Conservation (phyloP, 2,888 invertebrate species). For the Cryptus armator region DNA sequence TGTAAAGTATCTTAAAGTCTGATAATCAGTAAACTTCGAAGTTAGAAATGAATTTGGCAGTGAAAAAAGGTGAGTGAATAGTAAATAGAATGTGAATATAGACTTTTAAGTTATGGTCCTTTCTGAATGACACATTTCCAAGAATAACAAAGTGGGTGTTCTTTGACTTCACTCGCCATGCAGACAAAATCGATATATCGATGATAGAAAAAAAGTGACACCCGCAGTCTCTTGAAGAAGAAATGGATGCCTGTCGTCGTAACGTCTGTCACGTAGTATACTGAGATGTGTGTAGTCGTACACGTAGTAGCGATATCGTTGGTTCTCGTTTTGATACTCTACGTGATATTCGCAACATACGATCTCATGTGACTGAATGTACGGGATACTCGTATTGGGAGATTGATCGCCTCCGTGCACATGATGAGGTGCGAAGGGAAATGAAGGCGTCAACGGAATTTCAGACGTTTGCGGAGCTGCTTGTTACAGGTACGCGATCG, state of each 20-base stretch:
- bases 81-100: too few species aligned
- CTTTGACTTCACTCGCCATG: background rate
- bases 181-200: constrained; percentile 1
- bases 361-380: constrained; percentile 63
- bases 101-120: background rate
- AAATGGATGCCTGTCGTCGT: constrained; percentile 25
- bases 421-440: constrained; percentile 2
- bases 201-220: constrained; percentile 9
- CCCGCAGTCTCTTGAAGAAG: constrained; percentile 28
- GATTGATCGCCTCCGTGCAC: constrained; percentile 48
- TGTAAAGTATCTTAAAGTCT: too few species aligned
- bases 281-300: constrained; percentile 73
- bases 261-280: constrained; percentile 51
- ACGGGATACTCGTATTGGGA: constrained; percentile 28
- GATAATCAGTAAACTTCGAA: too few species aligned
- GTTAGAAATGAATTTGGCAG: too few species aligned
- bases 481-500: background rate
- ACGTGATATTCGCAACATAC: constrained; percentile 66
- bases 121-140: background rate
- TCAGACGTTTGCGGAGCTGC: background rate
- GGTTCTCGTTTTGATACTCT: constrained; percentile 67
- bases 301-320: constrained; percentile 70
- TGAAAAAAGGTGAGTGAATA: too few species aligned
- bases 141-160: background rate
- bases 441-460: constrained; percentile 3